Evolutionary conservation across 2,797 vertebrate genomes (phyloP), one percentile per base, ranked within the genome.

Genomic region (Urocyon cinereoargenteus): DNA sequence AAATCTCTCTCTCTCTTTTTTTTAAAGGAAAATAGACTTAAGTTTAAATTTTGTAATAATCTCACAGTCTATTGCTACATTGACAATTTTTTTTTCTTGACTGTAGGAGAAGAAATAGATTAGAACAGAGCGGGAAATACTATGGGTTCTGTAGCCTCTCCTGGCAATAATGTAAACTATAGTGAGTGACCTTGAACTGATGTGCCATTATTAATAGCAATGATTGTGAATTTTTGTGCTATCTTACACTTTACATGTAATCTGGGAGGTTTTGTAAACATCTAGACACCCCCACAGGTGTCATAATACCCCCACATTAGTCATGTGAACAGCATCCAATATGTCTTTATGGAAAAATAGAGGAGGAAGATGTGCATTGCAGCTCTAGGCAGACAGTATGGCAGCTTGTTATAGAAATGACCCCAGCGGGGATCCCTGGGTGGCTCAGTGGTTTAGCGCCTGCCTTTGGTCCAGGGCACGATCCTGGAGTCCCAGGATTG

Each of bases 141-240:
- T 93, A 24, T 55, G 70, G 53, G 75, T 90, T 77, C 66, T 81
- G 77, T 22, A 57, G 81, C 36, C 78, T 96, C 51, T 88, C 61
- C 40, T 40, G 24, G 36, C 34, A 61, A 73, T 72, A 64, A 10
- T 66, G 9, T 3, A 26, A 19, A 68, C 57, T 79, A 24, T n/a
- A 36, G 53, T 31, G 34, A 86, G 86, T 49, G 73, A 88, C 90
- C 95, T 94, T 79, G 86, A 92, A 87, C 21, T 51, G 22, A 79
- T 73, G 36, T 88, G 31, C 90, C 91, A 82, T 93, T 94, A 92
- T 96, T 92, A 84, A 72, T 78, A 94, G 92, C 86, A 88, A 57
- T 51, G 66, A 55, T 34, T 59, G 78, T 78, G 64, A 45, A 62
- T 91, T 70, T 90, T 97, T 96, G 90, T 86, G 96, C 86, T 88